These are phyloP conservation scores for Vidua chalybeata DNA, from an alignment of 2,113 vertebrate genomes.

Conservation along the genomic window DNA sequence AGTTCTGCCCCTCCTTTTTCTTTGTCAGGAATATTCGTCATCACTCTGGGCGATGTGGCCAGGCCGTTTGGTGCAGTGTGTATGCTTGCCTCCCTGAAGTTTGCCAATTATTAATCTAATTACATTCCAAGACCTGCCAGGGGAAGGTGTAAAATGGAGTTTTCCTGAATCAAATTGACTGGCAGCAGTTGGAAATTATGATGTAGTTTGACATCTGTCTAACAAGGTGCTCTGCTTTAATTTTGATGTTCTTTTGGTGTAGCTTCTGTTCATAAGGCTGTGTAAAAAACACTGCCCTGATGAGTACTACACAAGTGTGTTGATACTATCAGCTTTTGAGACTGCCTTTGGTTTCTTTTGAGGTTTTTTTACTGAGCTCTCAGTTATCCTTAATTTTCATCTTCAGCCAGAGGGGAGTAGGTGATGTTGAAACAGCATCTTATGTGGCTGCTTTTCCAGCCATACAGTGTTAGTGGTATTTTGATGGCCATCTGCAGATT, in stretches of 20 bases:
- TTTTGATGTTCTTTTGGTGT: not conserved
- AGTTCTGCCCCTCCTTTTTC: not conserved
- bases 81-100: not conserved
- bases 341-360: not conserved
- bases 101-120: not conserved
- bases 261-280: not conserved
- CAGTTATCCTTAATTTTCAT: not conserved
- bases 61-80: not conserved
- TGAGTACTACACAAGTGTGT: not conserved
- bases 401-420: conserved; percentile 11
- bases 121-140: not conserved
- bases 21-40: not conserved
- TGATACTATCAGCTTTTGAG: not conserved
- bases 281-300: not conserved
- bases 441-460: conserved; percentile 5
- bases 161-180: not conserved
- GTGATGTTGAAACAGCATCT: conserved; percentile 24
- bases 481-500: conserved; percentile 47
- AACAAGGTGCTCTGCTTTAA: not conserved
- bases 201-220: not conserved
- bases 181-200: not conserved
- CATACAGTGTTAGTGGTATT: not conserved
- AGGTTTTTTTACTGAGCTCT: not conserved
- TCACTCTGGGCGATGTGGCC: not conserved
- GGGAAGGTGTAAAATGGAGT: not conserved